A percentile compares a stretch with the other conserved stretches of the same genome.
Conservation (phyloP, 2,797 vertebrate genomes). For the Dromococcyx pavoninus region DNA sequence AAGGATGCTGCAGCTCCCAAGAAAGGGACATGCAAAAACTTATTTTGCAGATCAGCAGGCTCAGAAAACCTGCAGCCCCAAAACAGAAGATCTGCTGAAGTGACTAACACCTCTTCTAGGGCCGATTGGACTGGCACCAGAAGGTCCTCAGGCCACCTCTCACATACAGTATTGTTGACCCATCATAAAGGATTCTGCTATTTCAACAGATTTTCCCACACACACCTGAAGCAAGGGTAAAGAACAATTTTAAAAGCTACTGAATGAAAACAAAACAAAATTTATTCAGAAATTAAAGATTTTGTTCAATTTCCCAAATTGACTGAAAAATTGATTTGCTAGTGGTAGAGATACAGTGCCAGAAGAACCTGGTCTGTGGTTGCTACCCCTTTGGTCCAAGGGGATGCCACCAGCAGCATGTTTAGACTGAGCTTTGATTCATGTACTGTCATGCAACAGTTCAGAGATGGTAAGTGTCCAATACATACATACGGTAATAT, state of each 20-base stretch:
- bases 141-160: background rate
- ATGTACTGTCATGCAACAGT: background rate
- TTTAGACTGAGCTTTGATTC: background rate
- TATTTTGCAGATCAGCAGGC: background rate
- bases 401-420: background rate
- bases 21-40: background rate
- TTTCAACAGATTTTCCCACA: background rate
- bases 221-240: background rate
- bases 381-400: background rate
- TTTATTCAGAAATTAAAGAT: background rate
- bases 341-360: background rate
- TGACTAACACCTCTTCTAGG: background rate
- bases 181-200: background rate
- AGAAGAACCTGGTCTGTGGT: background rate
- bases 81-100: background rate
- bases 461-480: background rate
- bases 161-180: background rate
- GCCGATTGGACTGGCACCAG: background rate
- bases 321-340: background rate
- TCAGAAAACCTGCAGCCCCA: background rate
- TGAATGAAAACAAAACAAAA: background rate
- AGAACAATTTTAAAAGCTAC: background rate
- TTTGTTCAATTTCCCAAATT: background rate
- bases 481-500: background rate
- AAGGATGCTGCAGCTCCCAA: background rate